phyloP scores from a whole-genome alignment of 2,888 invertebrate genomes.

The Drosophila anomelani region DNA sequence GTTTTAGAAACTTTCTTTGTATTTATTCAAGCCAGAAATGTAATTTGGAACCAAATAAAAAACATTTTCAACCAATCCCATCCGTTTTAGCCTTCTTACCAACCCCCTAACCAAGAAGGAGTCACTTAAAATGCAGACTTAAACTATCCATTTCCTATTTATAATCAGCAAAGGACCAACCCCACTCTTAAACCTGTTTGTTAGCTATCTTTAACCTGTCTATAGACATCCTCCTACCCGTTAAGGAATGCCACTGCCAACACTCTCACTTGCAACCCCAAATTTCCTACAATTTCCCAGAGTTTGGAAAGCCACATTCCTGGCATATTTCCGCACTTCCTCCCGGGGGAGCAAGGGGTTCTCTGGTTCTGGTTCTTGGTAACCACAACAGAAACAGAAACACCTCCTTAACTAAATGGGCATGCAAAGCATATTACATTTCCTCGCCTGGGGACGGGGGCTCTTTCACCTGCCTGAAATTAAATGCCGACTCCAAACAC shows the following conservation, averaged over 20 bases:
- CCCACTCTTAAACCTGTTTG: conserved; percentile 13
- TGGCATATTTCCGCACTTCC: conserved; percentile 24
- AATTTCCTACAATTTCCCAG: conserved; percentile 29
- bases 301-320: conserved; percentile 21
- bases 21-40: neutral
- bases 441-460: neutral
- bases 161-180: neutral
- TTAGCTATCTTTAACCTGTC: conserved; percentile 12
- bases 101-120: neutral
- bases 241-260: conserved; percentile 18
- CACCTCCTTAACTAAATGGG: conserved; percentile 49
- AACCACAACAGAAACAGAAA: conserved; percentile 54
- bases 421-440: conserved; percentile 56
- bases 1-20: too few relatives aligned
- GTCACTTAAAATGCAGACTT: conserved; percentile 1
- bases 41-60: neutral
- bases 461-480: conserved; percentile 50
- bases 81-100: neutral
- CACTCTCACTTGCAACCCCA: conserved; percentile 32
- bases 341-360: neutral
- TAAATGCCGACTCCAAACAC: conserved; percentile 50
- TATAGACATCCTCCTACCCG: conserved; percentile 15
- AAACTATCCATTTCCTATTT: conserved; percentile 8
- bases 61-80: neutral
- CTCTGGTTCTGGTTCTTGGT: conserved; percentile 31